Base-by-base conservation (phyloP, 2,888 invertebrate species). In the Vesta saturnalis region DNA sequence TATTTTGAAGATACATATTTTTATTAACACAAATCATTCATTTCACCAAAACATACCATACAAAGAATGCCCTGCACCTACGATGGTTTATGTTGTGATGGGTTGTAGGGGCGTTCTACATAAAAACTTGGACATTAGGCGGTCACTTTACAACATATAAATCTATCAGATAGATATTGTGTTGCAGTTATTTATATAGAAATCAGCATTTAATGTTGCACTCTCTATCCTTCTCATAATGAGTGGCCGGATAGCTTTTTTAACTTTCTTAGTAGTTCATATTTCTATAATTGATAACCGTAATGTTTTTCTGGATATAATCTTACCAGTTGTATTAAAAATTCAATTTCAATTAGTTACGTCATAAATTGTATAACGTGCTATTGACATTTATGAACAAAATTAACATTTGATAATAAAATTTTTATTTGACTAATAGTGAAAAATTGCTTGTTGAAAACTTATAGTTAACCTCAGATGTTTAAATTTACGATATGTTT, bases 141-240 rank as follows among this genome's bases (percentile, higher is more conserved):
- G 81, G 81, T 80, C 77, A 81, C 81, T 80, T 77, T 79, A 77
- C 78, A 77, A 78, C 79, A 75, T 80, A 83, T 84, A 84, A 84
- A 84, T 84, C 83, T 83, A 83, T 82, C 83, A 81, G 77, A 78
- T 77, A 79, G 82, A 82, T 83, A 83, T 83, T 83, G 83, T 83
- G 81, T 82, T 81, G 81, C 81, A 77, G 82, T 83, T 83, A 84
- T 84, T 84, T 84, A 84, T 83, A 83, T 82, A 82, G 79, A 82
- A 83, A 83, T 83, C 83, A 83, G 82, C 81, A 81, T 81, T 81
- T 79, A 81, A 82, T 81, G 81, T 81, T 80, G 80, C 81, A 82
- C 82, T 80, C 82, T 83, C 83, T 82, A 83, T 83, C 83, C 74
- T 73, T 65, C 57, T 63, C 69, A 60, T 55, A 23, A 49, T 43